Evolutionary conservation across 2,888 invertebrate species (phyloP), one percentile per base, ranked within the genome.

Genomic region (Drosophila eohydei): DNA sequence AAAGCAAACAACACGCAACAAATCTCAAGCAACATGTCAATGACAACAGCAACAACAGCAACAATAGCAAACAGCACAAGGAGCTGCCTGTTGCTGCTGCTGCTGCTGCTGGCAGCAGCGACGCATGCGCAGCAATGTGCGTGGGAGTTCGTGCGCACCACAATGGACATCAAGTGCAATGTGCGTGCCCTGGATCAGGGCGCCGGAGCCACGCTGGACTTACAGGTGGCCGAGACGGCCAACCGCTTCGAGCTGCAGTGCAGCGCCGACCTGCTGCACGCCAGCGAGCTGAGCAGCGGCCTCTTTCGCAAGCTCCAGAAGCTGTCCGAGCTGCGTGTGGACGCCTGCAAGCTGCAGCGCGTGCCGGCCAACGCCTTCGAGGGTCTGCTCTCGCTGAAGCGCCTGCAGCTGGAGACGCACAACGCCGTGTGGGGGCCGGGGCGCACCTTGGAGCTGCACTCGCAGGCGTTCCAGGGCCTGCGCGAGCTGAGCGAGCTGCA

Each of bases 391-490:
- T 96, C 96, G 88, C 94, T 98, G 61, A 96, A 96, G 92, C 95
- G 95, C 83, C 94, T 98, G 50, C 95, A 95, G 67, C 93, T 98
- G 59, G 95, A 96, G 89, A 97, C 97, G 21, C 95, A 95, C 91
- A 97, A 97, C 93, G 94, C 94, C 26, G 95, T 96, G 74, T 97
- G 97, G 97, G 95, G 95, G 67, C 94, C 95, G 76, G 95, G 94
- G 41, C 96, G 96, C 92, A 95, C 95, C 83, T 94, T 98, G 89
- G 97, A 97, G 90, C 93, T 97, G 89, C 94, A 95, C 70, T 93
- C 95, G 74, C 95, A 95, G 83, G 95, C 96, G 74, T 95, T 98
- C 90, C 94, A 95, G 86, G 97, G 97, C 73, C 94, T 98, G 81
- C 95, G 95, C 89, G 97, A 97, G 92, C 94, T 98, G 57, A 96